phyloP scores from a whole-genome alignment of 92 coral and sea anemone genomes.

The Porites evermanni region DNA sequence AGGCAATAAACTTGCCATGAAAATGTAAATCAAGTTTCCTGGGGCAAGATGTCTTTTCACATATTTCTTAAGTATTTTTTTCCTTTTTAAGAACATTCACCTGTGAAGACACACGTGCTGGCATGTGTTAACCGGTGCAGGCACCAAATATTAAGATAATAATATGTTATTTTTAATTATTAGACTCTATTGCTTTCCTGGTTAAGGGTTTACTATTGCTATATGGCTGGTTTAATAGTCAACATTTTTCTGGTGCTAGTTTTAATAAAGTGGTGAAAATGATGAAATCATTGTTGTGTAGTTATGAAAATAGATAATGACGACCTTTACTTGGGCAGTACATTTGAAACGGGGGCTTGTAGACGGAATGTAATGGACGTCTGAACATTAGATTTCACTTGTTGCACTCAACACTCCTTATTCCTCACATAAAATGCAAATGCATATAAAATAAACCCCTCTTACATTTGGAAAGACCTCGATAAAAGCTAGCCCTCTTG shows the following conservation, averaged over 20 bases:
- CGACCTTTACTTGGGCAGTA: too few relatives aligned
- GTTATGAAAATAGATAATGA: too few relatives aligned
- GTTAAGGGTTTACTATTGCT: background rate
- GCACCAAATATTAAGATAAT: slow-evolving; percentile 20
- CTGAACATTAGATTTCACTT: too few relatives aligned
- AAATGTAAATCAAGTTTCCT: background rate
- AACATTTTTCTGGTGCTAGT: slow-evolving; percentile 13
- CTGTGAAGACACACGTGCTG: slow-evolving; percentile 31
- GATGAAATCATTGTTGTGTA: background rate
- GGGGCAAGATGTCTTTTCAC: background rate
- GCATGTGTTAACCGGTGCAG: slow-evolving; percentile 53
- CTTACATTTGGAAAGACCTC: too few relatives aligned
- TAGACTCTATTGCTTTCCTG: background rate
- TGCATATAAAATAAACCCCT: too few relatives aligned
- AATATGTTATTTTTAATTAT: too few relatives aligned
- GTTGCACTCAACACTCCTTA: too few relatives aligned
- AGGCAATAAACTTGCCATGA: too few relatives aligned
- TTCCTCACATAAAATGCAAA: too few relatives aligned
- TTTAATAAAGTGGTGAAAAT: slow-evolving; percentile 30
- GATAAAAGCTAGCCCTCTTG: too few relatives aligned
- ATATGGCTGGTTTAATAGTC: background rate
- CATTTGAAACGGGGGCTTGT: too few relatives aligned
- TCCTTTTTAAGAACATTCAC: background rate
- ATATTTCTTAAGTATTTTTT: background rate
- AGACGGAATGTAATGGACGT: too few relatives aligned